phyloP scores from a whole-genome alignment of 2,113 vertebrate species.

The Ceratotherium simum region DNA sequence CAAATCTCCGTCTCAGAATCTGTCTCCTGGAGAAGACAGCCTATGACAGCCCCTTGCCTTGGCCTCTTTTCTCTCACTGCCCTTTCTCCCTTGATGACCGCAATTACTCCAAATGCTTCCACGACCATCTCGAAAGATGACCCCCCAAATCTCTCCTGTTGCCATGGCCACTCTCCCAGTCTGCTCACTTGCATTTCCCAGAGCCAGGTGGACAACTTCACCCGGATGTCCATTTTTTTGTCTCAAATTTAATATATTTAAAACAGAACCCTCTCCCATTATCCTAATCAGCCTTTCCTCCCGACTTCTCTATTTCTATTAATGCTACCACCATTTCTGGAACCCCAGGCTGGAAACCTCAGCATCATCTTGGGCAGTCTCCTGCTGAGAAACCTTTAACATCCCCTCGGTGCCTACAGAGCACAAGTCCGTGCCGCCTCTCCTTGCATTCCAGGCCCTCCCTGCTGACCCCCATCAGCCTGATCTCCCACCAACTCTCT shows the following conservation, averaged over 20 bases:
- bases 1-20: background rate
- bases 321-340: background rate
- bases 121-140: background rate
- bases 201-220: constrained; percentile 26
- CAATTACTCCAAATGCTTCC: constrained; percentile 30
- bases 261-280: background rate
- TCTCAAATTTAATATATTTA: constrained; percentile 25
- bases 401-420: background rate
- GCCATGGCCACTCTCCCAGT: background rate
- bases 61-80: constrained; percentile 39
- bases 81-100: background rate
- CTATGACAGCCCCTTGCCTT: background rate
- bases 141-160: constrained; percentile 4
- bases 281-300: background rate
- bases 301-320: constrained; percentile 13
- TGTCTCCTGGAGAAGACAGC: constrained; percentile 2
- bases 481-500: background rate
- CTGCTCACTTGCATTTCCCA: constrained; percentile 44
- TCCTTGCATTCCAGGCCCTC: background rate
- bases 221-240: background rate
- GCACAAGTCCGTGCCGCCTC: background rate
- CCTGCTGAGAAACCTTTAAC: background rate
- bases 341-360: background rate
- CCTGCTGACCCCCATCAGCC: background rate
- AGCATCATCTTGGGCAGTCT: background rate